phyloP scores from a whole-genome alignment of 2,888 invertebrate species.

The Drosophila anomalata region DNA sequence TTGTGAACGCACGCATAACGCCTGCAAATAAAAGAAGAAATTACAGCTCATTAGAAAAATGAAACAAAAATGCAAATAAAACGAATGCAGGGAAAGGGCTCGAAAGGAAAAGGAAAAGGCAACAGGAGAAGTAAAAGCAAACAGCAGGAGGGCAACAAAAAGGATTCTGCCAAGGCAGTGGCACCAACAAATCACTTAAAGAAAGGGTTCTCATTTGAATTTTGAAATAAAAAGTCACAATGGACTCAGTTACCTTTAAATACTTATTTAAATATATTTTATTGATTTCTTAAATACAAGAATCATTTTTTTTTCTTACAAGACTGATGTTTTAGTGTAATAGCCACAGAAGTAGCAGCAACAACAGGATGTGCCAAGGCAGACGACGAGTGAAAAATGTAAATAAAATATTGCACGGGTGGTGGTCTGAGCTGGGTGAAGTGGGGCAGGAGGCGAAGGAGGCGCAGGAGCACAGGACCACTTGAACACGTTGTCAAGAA shows the following conservation, averaged over 20 bases:
- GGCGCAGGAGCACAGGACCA: conserved; percentile 55
- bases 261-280: too few relatives aligned
- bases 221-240: too few relatives aligned
- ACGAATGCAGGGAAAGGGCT: conserved; percentile 38
- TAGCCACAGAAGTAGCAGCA: conserved; percentile 18
- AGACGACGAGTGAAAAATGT: conserved; percentile 76
- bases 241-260: too few relatives aligned
- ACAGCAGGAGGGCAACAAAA: conserved; percentile 67
- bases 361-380: conserved; percentile 67
- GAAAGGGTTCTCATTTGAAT: background rate
- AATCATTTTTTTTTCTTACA: background rate
- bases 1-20: conserved; percentile 73
- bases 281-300: too few relatives aligned
- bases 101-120: conserved; percentile 32
- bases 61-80: conserved; percentile 80
- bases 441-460: conserved; percentile 13
- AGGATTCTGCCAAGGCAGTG: conserved; percentile 59
- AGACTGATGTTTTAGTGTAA: conserved; percentile 12
- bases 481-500: conserved; percentile 76
- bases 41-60: conserved; percentile 82
- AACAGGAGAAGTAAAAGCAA: conserved; percentile 62
- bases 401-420: conserved; percentile 73
- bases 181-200: conserved; percentile 10
- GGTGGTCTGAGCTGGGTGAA: conserved; percentile 28
- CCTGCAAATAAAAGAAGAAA: conserved; percentile 80